phyloP scores from a whole-genome alignment of 2,797 vertebrate species.

The Phrynocephalus vlangalii region DNA sequence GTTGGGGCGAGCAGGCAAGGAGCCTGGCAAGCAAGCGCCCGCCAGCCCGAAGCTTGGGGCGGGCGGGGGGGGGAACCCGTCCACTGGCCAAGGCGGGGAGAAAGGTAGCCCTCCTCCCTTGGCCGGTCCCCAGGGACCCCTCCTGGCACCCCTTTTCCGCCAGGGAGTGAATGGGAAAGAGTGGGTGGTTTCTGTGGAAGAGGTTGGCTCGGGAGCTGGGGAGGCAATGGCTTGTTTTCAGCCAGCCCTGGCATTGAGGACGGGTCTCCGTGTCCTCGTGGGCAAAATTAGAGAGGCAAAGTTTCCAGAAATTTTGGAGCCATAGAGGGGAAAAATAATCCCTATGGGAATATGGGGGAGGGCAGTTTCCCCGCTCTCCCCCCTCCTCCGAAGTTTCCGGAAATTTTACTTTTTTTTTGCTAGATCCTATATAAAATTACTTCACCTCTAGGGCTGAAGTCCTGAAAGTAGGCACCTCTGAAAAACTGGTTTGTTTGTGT shows the following conservation, averaged over 20 bases:
- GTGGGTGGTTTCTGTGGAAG: neutral
- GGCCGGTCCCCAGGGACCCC: neutral
- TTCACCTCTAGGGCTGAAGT: neutral
- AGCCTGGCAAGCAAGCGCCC: fast-evolving
- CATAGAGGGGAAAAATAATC: too few relatives aligned
- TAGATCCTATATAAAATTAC: neutral
- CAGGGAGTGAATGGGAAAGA: neutral
- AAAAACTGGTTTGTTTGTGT: neutral
- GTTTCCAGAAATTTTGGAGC: too few relatives aligned
- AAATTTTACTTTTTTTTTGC: too few relatives aligned
- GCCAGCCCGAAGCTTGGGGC: neutral
- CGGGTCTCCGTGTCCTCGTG: neutral
- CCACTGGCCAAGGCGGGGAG: neutral
- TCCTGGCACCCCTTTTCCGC: neutral
- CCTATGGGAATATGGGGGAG: too few relatives aligned
- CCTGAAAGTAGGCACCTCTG: neutral
- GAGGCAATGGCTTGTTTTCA: too few relatives aligned
- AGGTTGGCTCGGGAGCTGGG: neutral
- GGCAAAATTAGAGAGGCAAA: too few relatives aligned
- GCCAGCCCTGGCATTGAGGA: too few relatives aligned
- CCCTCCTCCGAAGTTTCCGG: too few relatives aligned
- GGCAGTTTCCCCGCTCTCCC: too few relatives aligned
- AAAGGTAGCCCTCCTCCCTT: neutral
- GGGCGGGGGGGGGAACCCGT: neutral
- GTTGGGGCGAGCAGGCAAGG: fast-evolving